phyloP scores from a whole-genome alignment of 1,140 invertebrate genomes.

The Panagrolaimus sp. region DNA sequence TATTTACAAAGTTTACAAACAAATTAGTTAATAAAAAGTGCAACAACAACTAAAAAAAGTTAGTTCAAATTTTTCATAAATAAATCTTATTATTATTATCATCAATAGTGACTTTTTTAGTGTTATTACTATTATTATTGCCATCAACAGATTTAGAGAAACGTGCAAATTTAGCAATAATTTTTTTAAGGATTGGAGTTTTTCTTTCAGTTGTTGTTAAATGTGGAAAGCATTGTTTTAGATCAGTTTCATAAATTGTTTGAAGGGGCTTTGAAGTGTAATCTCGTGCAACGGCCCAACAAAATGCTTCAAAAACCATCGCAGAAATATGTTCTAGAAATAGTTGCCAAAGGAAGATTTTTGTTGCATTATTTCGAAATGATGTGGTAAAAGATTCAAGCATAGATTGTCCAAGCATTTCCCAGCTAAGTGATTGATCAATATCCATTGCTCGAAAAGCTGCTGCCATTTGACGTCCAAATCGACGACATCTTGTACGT shows the following conservation, averaged over 20 bases:
- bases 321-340: constrained; percentile 28
- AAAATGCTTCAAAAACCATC: constrained; percentile 32
- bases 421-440: constrained; percentile 27
- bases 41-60: too few relatives aligned
- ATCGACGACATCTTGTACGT: constrained; percentile 21
- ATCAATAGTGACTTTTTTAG: too few relatives aligned
- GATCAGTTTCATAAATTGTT: constrained; percentile 27
- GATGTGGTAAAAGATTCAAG: constrained; percentile 19
- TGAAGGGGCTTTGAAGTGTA: constrained; percentile 26
- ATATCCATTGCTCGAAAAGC: constrained; percentile 29
- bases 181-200: constrained; percentile 14
- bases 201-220: constrained; percentile 1
- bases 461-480: constrained; percentile 29
- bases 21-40: too few relatives aligned
- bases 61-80: too few relatives aligned
- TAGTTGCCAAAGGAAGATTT: constrained; percentile 28
- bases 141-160: constrained; percentile 12
- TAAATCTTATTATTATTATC: too few relatives aligned
- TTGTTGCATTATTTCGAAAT: constrained; percentile 18
- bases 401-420: constrained; percentile 26
- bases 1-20: too few relatives aligned
- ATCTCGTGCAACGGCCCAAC: constrained; percentile 27
- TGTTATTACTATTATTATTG: background rate
- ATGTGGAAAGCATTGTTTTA: constrained; percentile 19
- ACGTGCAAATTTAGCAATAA: constrained; percentile 21